Base-by-base conservation (phyloP, 2,888 invertebrate species). In the Coecobrya sp. region DNA sequence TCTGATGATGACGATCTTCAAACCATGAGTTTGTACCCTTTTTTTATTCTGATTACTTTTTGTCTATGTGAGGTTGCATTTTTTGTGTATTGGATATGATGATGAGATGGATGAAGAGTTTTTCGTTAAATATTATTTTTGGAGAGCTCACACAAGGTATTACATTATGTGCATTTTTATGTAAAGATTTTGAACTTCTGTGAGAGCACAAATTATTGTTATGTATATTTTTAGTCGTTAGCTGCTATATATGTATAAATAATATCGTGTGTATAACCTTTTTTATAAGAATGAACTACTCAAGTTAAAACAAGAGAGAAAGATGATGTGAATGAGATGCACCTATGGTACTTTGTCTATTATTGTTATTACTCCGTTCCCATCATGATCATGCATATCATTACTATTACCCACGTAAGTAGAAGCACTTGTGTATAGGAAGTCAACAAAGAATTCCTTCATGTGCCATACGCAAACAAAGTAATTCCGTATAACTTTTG, bases 321-420 rank as follows among this genome's bases (percentile, higher is more conserved):
- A 65, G 84, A 59, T 55, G 82, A 82, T 36, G 59, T n/a, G 36
- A 36, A 30, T 36, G 59, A 8, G 19, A 30, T 59, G 30, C 82
- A 59, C 59, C 36, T 55, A 55, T 19, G 52, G 22, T 25, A 19
- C 36, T 65, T 85, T 85, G 25, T 8, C 68, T 85, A 49, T 68
- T 55, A 55, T 55, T 55, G n/a, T 82, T 59, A 82, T 36, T 85
- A 25, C 68, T 62, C n/a, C 19, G 62, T 82, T 82, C 82, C 89
- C 68, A 68, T 81, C 89, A 89, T 89, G 55, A 79, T 81, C 30
- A 5, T 70, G 70, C 82, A 82, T 70, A 82, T 65, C 22, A 82
- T 82, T 82, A 82, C 55, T 62, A 82, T 82, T 82, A 82, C 55
- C 42, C 62, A n/a, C 7, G 19, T 52, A 82, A 62, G 22, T 82